Evolutionary conservation across 2,888 invertebrate genomes (phyloP).

Genomic region (Hyposoter didymator): DNA sequence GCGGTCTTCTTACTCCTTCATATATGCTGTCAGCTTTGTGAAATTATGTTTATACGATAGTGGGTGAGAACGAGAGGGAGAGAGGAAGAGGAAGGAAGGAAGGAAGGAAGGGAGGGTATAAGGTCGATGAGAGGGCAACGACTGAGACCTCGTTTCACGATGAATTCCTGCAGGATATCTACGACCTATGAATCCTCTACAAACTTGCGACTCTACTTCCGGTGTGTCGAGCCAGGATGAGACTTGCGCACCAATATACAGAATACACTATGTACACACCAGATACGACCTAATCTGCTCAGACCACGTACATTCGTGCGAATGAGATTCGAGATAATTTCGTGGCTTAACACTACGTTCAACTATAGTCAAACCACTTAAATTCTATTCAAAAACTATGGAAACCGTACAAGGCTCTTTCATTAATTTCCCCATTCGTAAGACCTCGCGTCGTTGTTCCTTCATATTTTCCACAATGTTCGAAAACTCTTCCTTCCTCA

Average conservation of each 20-base stretch:
- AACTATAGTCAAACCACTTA: neutral
- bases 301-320: constrained; percentile 1
- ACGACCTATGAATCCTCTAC: constrained; percentile 44
- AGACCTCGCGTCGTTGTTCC: too few species aligned
- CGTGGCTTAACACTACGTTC: neutral
- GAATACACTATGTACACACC: neutral
- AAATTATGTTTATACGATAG: constrained; percentile 3
- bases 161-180: constrained; percentile 51
- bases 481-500: too few species aligned
- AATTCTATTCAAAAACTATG: neutral
- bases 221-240: constrained; percentile 36
- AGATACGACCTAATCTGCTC: constrained; percentile 20
- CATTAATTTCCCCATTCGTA: neutral
- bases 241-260: constrained; percentile 26
- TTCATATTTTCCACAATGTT: too few species aligned
- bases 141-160: constrained; percentile 58
- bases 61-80: neutral
- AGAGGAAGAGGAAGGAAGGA: neutral
- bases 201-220: constrained; percentile 43
- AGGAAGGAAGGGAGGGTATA: constrained; percentile 7
- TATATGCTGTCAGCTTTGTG: neutral
- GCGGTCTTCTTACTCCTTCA: constrained; percentile 16
- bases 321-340: constrained; percentile 11
- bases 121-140: constrained; percentile 20
- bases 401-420: neutral